Evolutionary conservation across 2,888 invertebrate genomes (phyloP).

Genomic region (Periphyllus acericola): DNA sequence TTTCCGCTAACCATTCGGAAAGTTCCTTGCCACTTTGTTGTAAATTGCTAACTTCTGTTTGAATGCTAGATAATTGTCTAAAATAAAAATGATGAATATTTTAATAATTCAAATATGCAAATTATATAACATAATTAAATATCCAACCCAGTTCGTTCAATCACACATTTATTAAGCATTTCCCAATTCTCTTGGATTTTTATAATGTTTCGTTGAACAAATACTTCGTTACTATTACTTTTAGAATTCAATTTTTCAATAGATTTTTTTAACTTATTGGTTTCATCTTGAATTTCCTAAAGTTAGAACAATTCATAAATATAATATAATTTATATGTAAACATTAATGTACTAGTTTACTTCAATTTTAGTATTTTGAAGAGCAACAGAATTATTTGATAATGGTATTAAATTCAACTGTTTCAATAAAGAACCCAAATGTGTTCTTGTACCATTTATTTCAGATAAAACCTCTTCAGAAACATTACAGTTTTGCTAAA

Average conservation of each 20-base stretch:
- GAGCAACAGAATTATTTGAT: conserved; percentile 51
- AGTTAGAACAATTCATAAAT: background rate
- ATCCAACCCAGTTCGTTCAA: conserved; percentile 49
- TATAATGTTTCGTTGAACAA: conserved; percentile 39
- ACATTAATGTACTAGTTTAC: background rate
- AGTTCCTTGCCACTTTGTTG: conserved; percentile 57
- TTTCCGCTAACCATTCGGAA: conserved; percentile 60
- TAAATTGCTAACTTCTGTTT: conserved; percentile 54
- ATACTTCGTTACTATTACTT: conserved; percentile 25
- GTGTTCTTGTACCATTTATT: conserved; percentile 71
- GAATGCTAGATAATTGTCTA: conserved; percentile 50
- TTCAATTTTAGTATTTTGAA: conserved; percentile 46
- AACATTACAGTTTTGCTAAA: conserved; percentile 66
- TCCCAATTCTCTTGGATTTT: conserved; percentile 50
- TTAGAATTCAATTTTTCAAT: conserved; percentile 39
- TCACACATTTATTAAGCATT: conserved; percentile 54
- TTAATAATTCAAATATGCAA: too few relatives aligned
- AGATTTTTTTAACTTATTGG: conserved; percentile 23
- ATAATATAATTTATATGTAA: background rate
- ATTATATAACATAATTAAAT: conserved; percentile 10
- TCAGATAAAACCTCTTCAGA: conserved; percentile 69
- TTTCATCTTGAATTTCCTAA: conserved; percentile 51
- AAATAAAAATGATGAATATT: background rate
- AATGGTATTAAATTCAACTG: conserved; percentile 70
- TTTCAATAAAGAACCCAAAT: conserved; percentile 69